A percentile compares a stretch with the other conserved stretches of the same genome.
Evolutionary conservation across 2,797 vertebrate genomes (phyloP).

Genomic region (Enoplosus armatus): DNA sequence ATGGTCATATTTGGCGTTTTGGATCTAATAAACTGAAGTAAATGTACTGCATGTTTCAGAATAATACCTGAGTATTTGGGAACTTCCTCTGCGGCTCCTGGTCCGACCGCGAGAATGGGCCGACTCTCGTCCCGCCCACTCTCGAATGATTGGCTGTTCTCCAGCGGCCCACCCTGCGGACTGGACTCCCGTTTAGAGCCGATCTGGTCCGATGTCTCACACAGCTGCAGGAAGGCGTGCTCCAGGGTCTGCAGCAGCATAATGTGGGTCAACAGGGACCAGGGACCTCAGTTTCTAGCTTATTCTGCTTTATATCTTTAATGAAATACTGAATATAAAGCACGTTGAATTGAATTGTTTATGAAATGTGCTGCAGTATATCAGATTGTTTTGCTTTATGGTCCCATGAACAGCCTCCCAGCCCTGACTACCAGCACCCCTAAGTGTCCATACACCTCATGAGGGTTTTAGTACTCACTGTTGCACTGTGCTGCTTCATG

Average conservation of each 20-base stretch:
- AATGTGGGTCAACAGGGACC: background rate
- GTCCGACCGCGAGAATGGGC: constrained; percentile 72
- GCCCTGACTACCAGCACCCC: background rate
- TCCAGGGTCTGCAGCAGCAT: constrained; percentile 82
- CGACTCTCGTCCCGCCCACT: constrained; percentile 79
- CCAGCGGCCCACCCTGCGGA: constrained; percentile 50
- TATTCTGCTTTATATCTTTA: background rate
- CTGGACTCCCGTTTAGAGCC: constrained; percentile 51
- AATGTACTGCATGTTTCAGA: background rate
- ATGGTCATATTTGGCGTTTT: too few relatives aligned
- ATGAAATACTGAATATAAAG: background rate
- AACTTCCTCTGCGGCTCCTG: constrained; percentile 50
- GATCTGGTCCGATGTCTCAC: constrained; percentile 81
- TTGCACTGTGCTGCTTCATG: constrained; percentile 84
- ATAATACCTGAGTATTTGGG: constrained; percentile 75
- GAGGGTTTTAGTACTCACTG: constrained; percentile 72
- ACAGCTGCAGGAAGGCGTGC: constrained; percentile 87
- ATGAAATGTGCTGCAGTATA: background rate
- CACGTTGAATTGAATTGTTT: background rate
- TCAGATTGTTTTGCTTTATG: background rate
- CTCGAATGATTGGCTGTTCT: constrained; percentile 78
- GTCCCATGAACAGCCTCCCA: background rate
- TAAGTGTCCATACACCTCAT: background rate
- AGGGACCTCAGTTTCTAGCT: background rate
- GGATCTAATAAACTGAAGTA: background rate